Evolutionary conservation across 2,797 vertebrate genomes (phyloP).

Genomic region (Poeciliopsis presidionis): DNA sequence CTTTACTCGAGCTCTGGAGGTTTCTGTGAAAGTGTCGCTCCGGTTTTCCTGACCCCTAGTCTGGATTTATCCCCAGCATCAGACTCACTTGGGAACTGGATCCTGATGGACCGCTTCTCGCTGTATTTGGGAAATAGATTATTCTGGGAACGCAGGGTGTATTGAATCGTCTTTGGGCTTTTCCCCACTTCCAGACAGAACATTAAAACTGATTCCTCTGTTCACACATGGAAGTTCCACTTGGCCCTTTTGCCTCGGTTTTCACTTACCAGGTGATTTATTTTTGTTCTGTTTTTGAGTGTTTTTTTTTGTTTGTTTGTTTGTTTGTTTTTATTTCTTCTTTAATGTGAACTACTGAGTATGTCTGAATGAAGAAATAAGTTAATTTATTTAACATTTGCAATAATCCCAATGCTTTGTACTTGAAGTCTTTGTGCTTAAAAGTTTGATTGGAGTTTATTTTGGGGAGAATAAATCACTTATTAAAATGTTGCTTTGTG

Average conservation of each 20-base stretch:
- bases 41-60: neutral
- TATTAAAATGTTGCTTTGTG: conserved; percentile 8
- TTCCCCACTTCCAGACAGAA: neutral
- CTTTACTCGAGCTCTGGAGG: neutral
- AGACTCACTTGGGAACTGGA: neutral
- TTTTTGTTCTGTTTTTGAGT: neutral
- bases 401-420: conserved; percentile 20
- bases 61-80: neutral
- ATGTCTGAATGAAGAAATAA: conserved; percentile 58
- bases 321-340: neutral
- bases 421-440: conserved; percentile 43
- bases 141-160: neutral
- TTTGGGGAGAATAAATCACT: conserved; percentile 45
- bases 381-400: conserved; percentile 52
- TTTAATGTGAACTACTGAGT: conserved; percentile 51
- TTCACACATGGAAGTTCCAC: neutral
- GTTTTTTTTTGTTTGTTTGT: neutral
- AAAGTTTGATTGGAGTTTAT: neutral
- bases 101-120: neutral
- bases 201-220: neutral
- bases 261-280: neutral
- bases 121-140: neutral
- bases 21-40: neutral
- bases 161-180: neutral
- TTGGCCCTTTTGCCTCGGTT: neutral